Conservation (phyloP, 2,888 invertebrate genomes). For the Luperina testacea region DNA sequence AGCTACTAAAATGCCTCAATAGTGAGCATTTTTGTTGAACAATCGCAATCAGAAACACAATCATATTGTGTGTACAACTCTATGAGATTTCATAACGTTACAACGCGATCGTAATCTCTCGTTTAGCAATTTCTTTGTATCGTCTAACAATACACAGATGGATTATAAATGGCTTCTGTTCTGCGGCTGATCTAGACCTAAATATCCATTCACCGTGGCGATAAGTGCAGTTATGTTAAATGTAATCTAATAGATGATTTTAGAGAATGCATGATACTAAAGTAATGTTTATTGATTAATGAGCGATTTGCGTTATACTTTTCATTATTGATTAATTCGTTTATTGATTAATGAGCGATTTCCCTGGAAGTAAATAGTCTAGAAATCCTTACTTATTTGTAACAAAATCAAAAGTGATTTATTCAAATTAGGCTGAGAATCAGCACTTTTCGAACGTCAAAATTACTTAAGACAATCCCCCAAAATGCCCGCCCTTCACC, state of each 20-base stretch:
- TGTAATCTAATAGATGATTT: conserved; percentile 31
- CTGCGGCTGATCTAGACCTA: conserved; percentile 77
- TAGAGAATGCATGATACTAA: conserved; percentile 1
- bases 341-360: conserved; percentile 5
- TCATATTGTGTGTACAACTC: conserved; percentile 53
- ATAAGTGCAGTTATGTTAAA: conserved; percentile 37
- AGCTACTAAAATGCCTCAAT: conserved; percentile 28
- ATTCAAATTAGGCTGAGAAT: not conserved
- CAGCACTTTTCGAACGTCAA: not conserved
- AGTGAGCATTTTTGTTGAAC: conserved; percentile 56
- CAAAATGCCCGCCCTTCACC: not conserved
- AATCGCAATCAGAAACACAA: conserved; percentile 51
- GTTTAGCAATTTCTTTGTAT: conserved; percentile 68
- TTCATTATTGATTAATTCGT: no score
- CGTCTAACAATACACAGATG: conserved; percentile 54
- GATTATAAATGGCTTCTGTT: conserved; percentile 59
- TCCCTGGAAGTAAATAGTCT: not conserved
- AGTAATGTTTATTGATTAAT: conserved; percentile 6
- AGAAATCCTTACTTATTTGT: not conserved
- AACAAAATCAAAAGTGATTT: not conserved
- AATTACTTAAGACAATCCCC: not conserved
- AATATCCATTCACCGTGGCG: conserved; percentile 75
- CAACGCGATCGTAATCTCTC: conserved; percentile 56
- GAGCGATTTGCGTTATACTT: conserved; percentile 7
- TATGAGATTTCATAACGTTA: conserved; percentile 61